Base-by-base conservation (phyloP, 2,888 invertebrate genomes). In the Andrena trimmerana region DNA sequence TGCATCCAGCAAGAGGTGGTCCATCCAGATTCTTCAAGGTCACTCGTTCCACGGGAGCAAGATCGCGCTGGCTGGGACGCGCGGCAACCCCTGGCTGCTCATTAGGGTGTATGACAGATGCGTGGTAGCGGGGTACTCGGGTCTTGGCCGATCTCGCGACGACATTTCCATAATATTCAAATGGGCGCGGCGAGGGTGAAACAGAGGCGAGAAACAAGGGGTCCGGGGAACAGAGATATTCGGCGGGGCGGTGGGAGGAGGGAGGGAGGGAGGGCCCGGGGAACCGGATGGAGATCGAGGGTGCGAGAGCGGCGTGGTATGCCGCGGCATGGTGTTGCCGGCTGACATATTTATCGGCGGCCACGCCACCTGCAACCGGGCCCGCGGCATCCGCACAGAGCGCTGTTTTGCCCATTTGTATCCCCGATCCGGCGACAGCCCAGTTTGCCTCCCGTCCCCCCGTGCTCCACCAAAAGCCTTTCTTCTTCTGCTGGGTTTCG, bases 311-410 rank as follows among this genome's bases (percentile, higher is more conserved):
- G 86, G 81, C 82, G 81, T 76, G 88, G 88, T 86, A 85, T 85
- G 87, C 87, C 87, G 83, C 86, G 90, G 90, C 90, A 84, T 90
- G 93, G 93, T 93, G 94, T 94, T 93, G 92, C 90, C 89, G 90
- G 92, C 91, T 94, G 94, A 94, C 94, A 94, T 94, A 94, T 94
- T 94, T 94, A 94, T 93, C 93, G 93, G 92, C 90, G 90, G 87
- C 85, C 91, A 90, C 91, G 92, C 92, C 93, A 93, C 93, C 93
- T 93, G 93, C 92, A 91, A 92, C 91, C 90, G 90, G 91, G 90
- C 88, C 88, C 88, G 92, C 92, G 91, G 91, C 92, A 91, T 91
- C 88, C 92, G 90, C 89, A 92, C 91, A 90, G 91, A 90, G 90
- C 89, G 88, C 80, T 89, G 90, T 90, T 91, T 90, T 88, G 90